These are phyloP conservation scores for Caiman crocodilus DNA, from an alignment of 2,797 vertebrate genomes.

Conservation along the genomic window DNA sequence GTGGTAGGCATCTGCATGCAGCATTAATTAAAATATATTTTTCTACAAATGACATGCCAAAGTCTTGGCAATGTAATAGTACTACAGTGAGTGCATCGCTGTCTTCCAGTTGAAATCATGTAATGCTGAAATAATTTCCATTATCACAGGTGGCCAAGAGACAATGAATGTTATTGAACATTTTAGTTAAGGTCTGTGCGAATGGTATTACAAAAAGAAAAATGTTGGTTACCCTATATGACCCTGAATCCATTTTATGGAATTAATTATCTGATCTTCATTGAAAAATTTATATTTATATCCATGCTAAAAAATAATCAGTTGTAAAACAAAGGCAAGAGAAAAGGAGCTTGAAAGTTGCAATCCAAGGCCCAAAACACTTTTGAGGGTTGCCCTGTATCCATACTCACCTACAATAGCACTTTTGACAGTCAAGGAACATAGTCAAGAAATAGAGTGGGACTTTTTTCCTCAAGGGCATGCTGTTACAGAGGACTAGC, in stretches of 20 bases:
- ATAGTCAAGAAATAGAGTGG: not conserved
- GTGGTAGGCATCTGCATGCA: not conserved
- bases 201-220: constrained; percentile 45
- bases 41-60: not conserved
- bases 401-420: not conserved
- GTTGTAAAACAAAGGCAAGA: not conserved
- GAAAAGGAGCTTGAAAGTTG: not conserved
- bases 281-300: not conserved
- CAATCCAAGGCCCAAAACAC: not conserved
- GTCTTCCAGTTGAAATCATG: constrained; percentile 34
- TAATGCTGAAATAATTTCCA: not conserved
- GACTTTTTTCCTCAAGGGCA: not conserved
- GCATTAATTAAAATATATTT: not conserved
- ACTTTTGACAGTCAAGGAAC: not conserved
- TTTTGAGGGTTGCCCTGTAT: not conserved
- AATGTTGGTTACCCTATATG: not conserved
- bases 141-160: constrained; percentile 12
- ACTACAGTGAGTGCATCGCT: not conserved
- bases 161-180: constrained; percentile 33
- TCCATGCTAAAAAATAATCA: not conserved
- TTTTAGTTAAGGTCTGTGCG: constrained; percentile 23
- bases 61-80: constrained; percentile 1
- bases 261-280: not conserved
- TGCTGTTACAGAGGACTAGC: not conserved
- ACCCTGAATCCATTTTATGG: not conserved